Conservation (phyloP, 2,113 vertebrate species). For the Ginglymostoma cirratum region DNA sequence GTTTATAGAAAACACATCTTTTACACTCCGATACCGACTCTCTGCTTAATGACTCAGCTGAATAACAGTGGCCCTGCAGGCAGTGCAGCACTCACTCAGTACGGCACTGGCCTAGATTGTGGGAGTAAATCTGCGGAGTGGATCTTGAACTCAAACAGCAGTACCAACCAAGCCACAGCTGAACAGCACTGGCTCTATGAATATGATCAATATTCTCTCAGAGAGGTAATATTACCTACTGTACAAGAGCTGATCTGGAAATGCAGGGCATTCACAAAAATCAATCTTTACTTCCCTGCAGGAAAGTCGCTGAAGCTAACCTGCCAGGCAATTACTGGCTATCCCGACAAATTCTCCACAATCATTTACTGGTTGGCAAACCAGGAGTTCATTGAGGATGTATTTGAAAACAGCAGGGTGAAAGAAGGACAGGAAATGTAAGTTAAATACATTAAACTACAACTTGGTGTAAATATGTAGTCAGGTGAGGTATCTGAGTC, state of each 20-base stretch:
- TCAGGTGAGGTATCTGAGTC: background rate
- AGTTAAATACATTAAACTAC: slow-evolving; percentile 38
- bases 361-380: slow-evolving; percentile 72
- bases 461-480: background rate
- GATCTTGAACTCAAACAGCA: no score
- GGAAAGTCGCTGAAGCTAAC: slow-evolving; percentile 45
- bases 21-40: no score
- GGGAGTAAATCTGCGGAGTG: no score
- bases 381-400: slow-evolving; percentile 58
- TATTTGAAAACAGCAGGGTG: slow-evolving; percentile 44
- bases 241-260: background rate
- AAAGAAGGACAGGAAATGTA: slow-evolving; percentile 53
- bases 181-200: no score
- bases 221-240: no score
- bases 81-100: no score
- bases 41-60: no score
- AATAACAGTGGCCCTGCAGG: no score
- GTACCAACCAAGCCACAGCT: no score
- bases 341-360: slow-evolving; percentile 41
- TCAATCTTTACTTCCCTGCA: slow-evolving; percentile 35
- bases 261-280: background rate
- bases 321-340: slow-evolving; percentile 46
- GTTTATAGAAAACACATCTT: no score
- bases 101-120: no score
- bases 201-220: no score